A percentile compares a stretch with the other conserved stretches of the same genome.
These are phyloP conservation scores for Pyxicephalus adspersus DNA, from an alignment of 2,113 vertebrate genomes.

Conservation along the genomic window DNA sequence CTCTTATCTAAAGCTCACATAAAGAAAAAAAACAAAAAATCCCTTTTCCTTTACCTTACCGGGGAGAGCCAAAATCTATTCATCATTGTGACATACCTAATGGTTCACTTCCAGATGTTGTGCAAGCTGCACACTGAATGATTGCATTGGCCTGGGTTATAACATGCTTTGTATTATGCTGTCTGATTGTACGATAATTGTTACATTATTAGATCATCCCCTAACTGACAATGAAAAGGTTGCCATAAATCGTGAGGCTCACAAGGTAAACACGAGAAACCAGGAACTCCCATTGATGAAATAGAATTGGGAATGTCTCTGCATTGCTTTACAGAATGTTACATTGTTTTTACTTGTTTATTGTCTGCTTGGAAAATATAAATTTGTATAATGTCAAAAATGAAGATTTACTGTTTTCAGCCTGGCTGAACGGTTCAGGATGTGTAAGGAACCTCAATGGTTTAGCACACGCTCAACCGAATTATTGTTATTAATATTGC, in stretches of 20 bases:
- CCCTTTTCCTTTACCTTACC: conserved; percentile 25
- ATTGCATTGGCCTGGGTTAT: conserved; percentile 26
- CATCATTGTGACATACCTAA: conserved; percentile 52
- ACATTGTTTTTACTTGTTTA: too few species aligned
- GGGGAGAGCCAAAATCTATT: conserved; percentile 45
- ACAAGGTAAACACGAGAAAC: background rate
- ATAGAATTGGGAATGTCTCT: background rate
- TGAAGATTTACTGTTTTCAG: too few species aligned
- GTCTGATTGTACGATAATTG: conserved; percentile 48
- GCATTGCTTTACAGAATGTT: background rate
- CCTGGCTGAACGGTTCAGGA: too few species aligned
- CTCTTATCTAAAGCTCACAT: conserved; percentile 36
- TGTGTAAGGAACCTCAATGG: too few species aligned
- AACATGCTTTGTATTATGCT: conserved; percentile 50
- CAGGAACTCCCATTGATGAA: background rate
- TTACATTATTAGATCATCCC: conserved; percentile 50
- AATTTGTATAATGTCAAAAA: too few species aligned
- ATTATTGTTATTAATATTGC: too few species aligned
- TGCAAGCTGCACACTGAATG: conserved; percentile 21
- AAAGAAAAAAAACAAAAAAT: conserved; percentile 5
- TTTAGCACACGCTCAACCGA: too few species aligned
- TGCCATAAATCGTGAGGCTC: conserved; percentile 34
- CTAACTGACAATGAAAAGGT: conserved; percentile 32
- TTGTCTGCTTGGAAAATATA: too few species aligned
- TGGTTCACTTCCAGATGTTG: conserved; percentile 48